Conservation (phyloP, 2,797 vertebrate species). For the Gambelia wislizenii region DNA sequence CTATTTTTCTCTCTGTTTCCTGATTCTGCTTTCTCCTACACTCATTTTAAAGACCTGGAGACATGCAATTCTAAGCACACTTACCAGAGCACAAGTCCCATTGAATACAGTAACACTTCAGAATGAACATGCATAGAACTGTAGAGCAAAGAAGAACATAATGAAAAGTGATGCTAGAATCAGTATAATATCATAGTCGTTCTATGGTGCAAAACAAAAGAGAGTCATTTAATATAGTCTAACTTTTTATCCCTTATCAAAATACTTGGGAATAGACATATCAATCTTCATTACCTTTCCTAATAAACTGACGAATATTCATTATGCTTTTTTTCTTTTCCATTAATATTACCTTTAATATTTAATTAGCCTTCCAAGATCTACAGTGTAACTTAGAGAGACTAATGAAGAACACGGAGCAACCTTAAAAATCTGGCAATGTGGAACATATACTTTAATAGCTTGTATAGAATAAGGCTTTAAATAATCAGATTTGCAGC, state of each 20-base stretch:
- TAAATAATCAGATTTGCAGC: slow-evolving; percentile 59
- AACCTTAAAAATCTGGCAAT: slow-evolving; percentile 50
- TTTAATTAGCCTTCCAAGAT: slow-evolving; percentile 48
- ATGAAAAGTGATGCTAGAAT: background rate
- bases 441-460: slow-evolving; percentile 40
- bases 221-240: slow-evolving; percentile 23
- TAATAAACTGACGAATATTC: slow-evolving; percentile 35
- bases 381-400: slow-evolving; percentile 43
- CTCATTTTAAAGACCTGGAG: background rate
- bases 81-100: background rate
- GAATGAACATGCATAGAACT: background rate
- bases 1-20: background rate
- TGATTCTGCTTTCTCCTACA: background rate
- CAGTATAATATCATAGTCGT: background rate
- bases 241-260: slow-evolving; percentile 37
- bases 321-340: slow-evolving; percentile 45
- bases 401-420: slow-evolving; percentile 44
- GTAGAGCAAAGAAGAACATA: background rate
- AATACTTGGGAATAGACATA: slow-evolving; percentile 45
- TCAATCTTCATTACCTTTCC: slow-evolving; percentile 41
- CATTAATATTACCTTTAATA: slow-evolving; percentile 44
- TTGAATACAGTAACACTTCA: background rate
- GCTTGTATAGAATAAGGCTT: slow-evolving; percentile 32
- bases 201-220: slow-evolving; percentile 22
- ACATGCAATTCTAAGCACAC: background rate